Evolutionary conservation across 2,113 vertebrate genomes (phyloP).

Genomic region (Sturnira hondurensis): DNA sequence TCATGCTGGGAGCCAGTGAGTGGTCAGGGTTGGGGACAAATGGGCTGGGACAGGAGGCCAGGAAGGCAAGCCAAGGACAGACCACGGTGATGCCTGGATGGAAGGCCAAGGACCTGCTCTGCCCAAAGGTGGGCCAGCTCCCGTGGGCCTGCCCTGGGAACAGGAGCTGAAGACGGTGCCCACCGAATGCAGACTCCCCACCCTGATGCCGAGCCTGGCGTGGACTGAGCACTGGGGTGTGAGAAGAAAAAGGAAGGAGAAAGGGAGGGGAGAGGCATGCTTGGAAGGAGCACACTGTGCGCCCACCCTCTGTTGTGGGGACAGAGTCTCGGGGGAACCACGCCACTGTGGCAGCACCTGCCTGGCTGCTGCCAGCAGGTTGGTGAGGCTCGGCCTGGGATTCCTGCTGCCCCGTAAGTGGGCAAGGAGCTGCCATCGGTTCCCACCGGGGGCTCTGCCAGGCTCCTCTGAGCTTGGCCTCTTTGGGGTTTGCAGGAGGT

Average conservation of each 20-base stretch:
- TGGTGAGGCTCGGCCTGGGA: background rate
- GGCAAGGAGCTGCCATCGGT: background rate
- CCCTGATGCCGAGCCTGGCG: background rate
- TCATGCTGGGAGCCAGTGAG: background rate
- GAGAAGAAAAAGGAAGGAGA: background rate
- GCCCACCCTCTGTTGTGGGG: background rate
- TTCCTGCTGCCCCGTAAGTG: background rate
- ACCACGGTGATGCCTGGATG: too few species aligned
- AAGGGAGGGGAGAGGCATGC: background rate
- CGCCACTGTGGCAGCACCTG: rapidly evolving
- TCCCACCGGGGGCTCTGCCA: background rate
- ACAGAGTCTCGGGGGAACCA: background rate
- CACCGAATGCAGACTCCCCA: background rate
- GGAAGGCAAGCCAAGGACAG: background rate
- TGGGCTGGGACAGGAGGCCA: background rate
- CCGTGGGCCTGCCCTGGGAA: background rate
- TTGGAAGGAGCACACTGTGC: background rate
- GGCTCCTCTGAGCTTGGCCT: background rate
- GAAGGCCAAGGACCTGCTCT: background rate
- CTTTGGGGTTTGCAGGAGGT: background rate
- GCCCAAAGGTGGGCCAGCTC: background rate
- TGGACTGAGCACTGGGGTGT: rapidly evolving
- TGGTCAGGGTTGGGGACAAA: rapidly evolving
- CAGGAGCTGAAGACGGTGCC: background rate
- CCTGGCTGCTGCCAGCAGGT: background rate